Percentiles rank a stretch among this genome's conserved stretches.
phyloP scores from a whole-genome alignment of 2,113 vertebrate genomes.

The Gallinago media region DNA sequence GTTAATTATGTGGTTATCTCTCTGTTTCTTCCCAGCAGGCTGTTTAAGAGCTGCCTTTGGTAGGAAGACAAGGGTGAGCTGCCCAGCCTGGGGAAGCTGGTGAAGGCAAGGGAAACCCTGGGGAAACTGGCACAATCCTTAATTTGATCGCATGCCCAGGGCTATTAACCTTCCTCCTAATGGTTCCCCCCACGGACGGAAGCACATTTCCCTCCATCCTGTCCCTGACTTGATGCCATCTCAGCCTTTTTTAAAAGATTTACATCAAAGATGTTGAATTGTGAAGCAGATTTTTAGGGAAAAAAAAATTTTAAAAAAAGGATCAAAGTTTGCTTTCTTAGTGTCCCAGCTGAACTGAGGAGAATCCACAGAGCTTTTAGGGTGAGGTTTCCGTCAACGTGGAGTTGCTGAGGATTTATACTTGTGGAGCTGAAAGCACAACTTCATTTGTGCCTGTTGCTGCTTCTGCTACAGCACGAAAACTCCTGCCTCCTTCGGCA shows the following conservation, averaged over 20 bases:
- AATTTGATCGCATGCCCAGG: constrained; percentile 39
- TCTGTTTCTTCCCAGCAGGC: neutral
- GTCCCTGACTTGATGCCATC: constrained; percentile 30
- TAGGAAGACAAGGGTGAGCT: constrained; percentile 23
- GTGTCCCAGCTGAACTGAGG: neutral
- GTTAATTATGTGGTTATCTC: neutral
- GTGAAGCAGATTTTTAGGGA: neutral
- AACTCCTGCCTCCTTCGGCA: neutral
- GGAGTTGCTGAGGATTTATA: neutral
- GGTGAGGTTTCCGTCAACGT: neutral
- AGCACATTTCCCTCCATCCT: constrained; percentile 21
- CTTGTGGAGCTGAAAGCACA: neutral
- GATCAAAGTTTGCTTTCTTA: neutral
- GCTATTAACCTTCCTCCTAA: constrained; percentile 31
- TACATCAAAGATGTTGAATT: neutral
- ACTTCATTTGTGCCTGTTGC: neutral
- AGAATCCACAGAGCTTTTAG: neutral
- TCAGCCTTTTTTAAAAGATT: neutral
- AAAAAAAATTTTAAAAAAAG: neutral
- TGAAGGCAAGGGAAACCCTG: constrained; percentile 14
- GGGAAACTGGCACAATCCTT: constrained; percentile 42
- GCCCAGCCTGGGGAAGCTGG: constrained; percentile 4
- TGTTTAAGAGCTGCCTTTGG: neutral
- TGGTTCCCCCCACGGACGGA: neutral
- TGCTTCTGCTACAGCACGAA: neutral